Conservation (phyloP, 2,888 invertebrate species). For the Aphidius colemani region DNA sequence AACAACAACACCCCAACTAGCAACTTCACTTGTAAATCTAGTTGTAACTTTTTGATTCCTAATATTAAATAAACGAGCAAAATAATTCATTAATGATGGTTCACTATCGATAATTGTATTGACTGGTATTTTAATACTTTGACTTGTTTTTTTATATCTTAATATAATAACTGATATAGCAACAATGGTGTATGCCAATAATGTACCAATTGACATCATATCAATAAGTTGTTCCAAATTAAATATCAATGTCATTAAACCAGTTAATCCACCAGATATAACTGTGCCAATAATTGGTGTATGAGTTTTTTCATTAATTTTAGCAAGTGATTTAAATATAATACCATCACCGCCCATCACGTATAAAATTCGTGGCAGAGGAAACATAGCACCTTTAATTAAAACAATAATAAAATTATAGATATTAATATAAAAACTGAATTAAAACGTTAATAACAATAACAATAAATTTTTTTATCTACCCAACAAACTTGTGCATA, state of each 20-base stretch:
- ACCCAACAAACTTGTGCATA: constrained; percentile 82
- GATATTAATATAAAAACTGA: no score
- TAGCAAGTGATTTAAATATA: constrained; percentile 74
- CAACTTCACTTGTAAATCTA: constrained; percentile 68
- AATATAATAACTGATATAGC: constrained; percentile 87
- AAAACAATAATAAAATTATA: no score
- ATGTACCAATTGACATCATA: constrained; percentile 94
- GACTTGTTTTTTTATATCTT: constrained; percentile 62
- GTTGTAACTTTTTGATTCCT: constrained; percentile 73
- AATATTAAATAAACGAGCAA: constrained; percentile 73
- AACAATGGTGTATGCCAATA: constrained; percentile 90
- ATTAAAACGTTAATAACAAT: no score
- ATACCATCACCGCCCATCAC: constrained; percentile 91
- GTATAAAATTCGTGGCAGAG: constrained; percentile 84
- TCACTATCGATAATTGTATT: constrained; percentile 46
- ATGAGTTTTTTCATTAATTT: constrained; percentile 73
- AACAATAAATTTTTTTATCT: no score
- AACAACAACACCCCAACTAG: constrained; percentile 66
- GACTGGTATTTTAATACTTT: constrained; percentile 29
- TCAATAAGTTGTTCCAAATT: constrained; percentile 89
- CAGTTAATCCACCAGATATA: constrained; percentile 76
- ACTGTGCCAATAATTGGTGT: constrained; percentile 81
- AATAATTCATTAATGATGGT: constrained; percentile 40
- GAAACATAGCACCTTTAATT: constrained; percentile 75
- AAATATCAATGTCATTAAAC: constrained; percentile 86